phyloP scores from a whole-genome alignment of 2,113 vertebrate species.

The Tupaia tana region DNA sequence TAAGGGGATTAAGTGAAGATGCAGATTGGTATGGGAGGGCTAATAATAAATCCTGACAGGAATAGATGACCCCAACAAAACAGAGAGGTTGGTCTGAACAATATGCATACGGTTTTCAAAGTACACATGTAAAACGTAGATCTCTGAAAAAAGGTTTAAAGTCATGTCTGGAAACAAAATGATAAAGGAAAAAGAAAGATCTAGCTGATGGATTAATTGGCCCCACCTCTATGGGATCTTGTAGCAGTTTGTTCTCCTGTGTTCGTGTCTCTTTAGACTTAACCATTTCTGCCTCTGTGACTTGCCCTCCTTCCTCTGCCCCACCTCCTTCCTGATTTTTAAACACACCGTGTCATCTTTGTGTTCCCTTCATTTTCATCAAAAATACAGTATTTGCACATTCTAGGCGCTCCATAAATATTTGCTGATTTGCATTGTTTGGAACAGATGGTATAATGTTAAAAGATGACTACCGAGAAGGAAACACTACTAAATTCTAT shows the following conservation, averaged over 20 bases:
- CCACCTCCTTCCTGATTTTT: neutral
- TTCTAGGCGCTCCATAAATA: constrained; percentile 59
- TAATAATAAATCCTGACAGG: neutral
- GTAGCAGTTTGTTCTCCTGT: neutral
- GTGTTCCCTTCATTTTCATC: constrained; percentile 43
- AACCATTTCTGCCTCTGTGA: neutral
- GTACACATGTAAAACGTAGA: neutral
- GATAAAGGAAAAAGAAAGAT: neutral
- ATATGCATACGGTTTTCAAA: neutral
- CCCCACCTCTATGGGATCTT: neutral
- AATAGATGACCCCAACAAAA: neutral
- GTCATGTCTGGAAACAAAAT: neutral
- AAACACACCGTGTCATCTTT: neutral
- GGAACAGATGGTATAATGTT: constrained; percentile 57
- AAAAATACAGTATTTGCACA: constrained; percentile 38
- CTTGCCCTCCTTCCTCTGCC: neutral
- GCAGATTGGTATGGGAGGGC: neutral
- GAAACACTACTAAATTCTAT: constrained; percentile 56
- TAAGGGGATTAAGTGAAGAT: neutral
- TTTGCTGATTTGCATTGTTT: constrained; percentile 64
- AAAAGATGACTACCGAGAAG: constrained; percentile 52
- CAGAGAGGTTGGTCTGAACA: neutral
- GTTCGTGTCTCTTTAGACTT: neutral
- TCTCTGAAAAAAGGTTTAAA: neutral
- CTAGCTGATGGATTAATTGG: neutral